A percentile compares a stretch with the other conserved stretches of the same genome.
Conservation (phyloP, 2,888 invertebrate species). For the Chloroclystis v-ata region DNA sequence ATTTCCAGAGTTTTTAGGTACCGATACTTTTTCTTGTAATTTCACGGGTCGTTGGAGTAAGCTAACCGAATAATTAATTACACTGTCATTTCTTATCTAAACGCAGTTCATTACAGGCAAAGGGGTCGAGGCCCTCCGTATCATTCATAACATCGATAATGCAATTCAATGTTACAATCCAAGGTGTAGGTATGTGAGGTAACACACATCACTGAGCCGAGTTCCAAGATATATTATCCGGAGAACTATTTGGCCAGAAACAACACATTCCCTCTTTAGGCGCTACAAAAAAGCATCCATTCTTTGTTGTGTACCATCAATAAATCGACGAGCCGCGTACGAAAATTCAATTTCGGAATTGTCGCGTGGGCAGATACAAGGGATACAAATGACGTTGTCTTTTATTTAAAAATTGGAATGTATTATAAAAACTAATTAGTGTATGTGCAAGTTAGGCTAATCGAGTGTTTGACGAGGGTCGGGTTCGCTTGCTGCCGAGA, state of each 20-base stretch:
- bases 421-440: slow-evolving; percentile 62
- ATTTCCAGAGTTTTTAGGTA: slow-evolving; percentile 2
- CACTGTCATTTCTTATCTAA: slow-evolving; percentile 45
- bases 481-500: slow-evolving; percentile 54
- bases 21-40: slow-evolving; percentile 8
- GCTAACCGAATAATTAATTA: slow-evolving; percentile 28
- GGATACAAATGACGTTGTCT: slow-evolving; percentile 45
- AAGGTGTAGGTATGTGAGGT: slow-evolving; percentile 36
- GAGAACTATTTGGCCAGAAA: slow-evolving; percentile 31
- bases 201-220: slow-evolving; percentile 40
- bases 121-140: slow-evolving; percentile 32
- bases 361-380: slow-evolving; percentile 51
- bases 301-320: slow-evolving; percentile 44
- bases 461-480: slow-evolving; percentile 76
- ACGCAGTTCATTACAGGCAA: slow-evolving; percentile 39
- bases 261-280: slow-evolving; percentile 32
- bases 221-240: slow-evolving; percentile 24
- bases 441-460: slow-evolving; percentile 65
- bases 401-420: slow-evolving; percentile 43
- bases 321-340: slow-evolving; percentile 47
- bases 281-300: slow-evolving; percentile 43
- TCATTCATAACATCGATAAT: slow-evolving; percentile 38
- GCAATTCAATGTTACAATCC: slow-evolving; percentile 44
- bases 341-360: slow-evolving; percentile 54
- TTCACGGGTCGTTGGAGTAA: slow-evolving; percentile 17